These are phyloP conservation scores for Antheraea mylitta DNA, from an alignment of 1,140 invertebrate genomes.

Conservation along the genomic window DNA sequence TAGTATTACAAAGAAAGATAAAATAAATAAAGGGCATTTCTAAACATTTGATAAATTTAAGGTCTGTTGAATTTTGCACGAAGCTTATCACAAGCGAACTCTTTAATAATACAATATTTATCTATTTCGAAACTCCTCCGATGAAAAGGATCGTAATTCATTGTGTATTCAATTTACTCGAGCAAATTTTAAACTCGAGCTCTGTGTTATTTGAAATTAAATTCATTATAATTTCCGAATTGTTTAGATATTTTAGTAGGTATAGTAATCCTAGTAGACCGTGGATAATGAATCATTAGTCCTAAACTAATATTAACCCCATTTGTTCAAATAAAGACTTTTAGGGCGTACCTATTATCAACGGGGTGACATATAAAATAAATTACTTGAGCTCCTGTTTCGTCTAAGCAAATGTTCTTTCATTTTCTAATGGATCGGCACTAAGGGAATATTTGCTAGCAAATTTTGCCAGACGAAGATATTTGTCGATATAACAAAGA, in stretches of 20 bases:
- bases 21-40: background rate
- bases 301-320: slow-evolving; percentile 56
- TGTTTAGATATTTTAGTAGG: background rate
- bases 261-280: slow-evolving; percentile 13
- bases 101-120: slow-evolving; percentile 17
- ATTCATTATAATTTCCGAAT: background rate
- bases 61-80: slow-evolving; percentile 9
- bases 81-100: slow-evolving; percentile 8
- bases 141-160: background rate
- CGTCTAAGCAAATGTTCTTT: slow-evolving; percentile 54
- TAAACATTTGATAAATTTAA: slow-evolving; percentile 13
- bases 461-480: slow-evolving; percentile 54
- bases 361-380: slow-evolving; percentile 16
- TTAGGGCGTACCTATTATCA: slow-evolving; percentile 37
- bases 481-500: slow-evolving; percentile 62
- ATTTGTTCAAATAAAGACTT: slow-evolving; percentile 36
- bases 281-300: slow-evolving; percentile 50
- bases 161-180: slow-evolving; percentile 1
- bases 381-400: slow-evolving; percentile 38
- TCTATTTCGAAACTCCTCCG: background rate
- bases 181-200: slow-evolving; percentile 4
- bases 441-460: slow-evolving; percentile 59
- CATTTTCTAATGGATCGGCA: slow-evolving; percentile 67
- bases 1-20: slow-evolving; percentile 5
- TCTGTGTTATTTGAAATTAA: slow-evolving; percentile 1